Percentiles rank a stretch among this genome's conserved stretches.
Conservation (phyloP, 35 echinoderm and acorn worm species). For the Holothuria glaberrima region DNA sequence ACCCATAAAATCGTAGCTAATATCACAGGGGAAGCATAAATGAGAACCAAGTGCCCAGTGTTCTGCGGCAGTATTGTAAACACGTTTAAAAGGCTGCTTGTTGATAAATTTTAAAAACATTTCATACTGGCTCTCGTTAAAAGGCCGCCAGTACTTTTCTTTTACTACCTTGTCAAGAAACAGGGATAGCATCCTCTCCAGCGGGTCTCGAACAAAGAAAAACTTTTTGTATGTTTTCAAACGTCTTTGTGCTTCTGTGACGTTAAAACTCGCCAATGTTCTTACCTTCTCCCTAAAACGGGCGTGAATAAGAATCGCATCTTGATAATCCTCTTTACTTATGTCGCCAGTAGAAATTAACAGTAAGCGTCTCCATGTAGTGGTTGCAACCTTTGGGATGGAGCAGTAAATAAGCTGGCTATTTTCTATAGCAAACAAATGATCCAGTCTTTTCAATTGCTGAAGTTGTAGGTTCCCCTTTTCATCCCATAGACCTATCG, state of each 20-base stretch:
- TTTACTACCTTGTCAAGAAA: conserved; percentile 6
- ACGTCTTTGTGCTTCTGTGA: conserved; percentile 5
- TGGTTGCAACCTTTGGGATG: too few relatives aligned
- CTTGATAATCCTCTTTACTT: neutral
- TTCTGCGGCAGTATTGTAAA: too few relatives aligned
- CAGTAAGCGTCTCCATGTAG: neutral
- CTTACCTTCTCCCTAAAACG: neutral
- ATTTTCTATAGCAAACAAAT: conserved; percentile 10
- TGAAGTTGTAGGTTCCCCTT: neutral
- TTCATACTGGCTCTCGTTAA: conserved; percentile 23
- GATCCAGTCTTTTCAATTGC: conserved; percentile 32
- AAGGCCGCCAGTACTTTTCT: neutral
- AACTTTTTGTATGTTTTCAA: too few relatives aligned
- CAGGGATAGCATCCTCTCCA: conserved; percentile 36
- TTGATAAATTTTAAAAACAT: conserved; percentile 14
- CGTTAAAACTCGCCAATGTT: neutral
- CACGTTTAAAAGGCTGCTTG: neutral
- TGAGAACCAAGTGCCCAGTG: neutral
- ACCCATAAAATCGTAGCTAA: neutral
- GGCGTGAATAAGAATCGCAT: neutral
- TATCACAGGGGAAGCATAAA: too few relatives aligned
- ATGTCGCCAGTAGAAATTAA: neutral
- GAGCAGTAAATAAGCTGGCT: conserved; percentile 5
- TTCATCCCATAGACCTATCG: conserved; percentile 1
- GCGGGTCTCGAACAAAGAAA: conserved; percentile 21